These are phyloP conservation scores for Heliconius charithonia DNA, from an alignment of 2,888 invertebrate genomes.

Conservation along the genomic window DNA sequence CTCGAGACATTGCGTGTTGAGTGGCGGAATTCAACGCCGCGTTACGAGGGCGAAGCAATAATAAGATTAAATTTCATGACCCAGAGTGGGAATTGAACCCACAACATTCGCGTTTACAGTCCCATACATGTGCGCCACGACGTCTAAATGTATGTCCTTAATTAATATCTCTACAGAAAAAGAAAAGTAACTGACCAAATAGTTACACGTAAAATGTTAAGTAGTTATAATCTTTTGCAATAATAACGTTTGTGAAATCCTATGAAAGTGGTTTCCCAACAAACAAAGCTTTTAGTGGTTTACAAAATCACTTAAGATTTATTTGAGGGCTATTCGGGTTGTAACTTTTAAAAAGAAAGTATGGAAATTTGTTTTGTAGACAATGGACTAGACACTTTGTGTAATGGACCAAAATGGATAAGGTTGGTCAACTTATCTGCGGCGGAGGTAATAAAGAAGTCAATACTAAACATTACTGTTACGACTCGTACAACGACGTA, in stretches of 20 bases:
- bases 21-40: no score
- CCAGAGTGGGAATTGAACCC: no score
- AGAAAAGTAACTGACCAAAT: not conserved
- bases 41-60: no score
- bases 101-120: no score
- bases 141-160: not conserved
- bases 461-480: constrained; percentile 66
- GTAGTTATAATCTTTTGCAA: constrained; percentile 8
- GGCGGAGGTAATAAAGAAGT: constrained; percentile 72
- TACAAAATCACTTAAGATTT: constrained; percentile 49
- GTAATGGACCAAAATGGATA: constrained; percentile 75
- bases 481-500: constrained; percentile 64
- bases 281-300: constrained; percentile 48
- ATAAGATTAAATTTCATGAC: no score
- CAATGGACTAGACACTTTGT: constrained; percentile 70
- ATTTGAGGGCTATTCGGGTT: constrained; percentile 47
- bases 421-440: constrained; percentile 69
- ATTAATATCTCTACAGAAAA: not conserved
- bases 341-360: constrained; percentile 51
- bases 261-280: constrained; percentile 34
- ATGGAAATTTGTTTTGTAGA: constrained; percentile 55
- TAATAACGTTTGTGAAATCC: constrained; percentile 27
- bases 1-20: no score
- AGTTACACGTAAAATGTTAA: constrained; percentile 1
- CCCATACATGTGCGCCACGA: no score